phyloP scores from a whole-genome alignment of 2,888 invertebrate genomes.

The Pherbina coryleti region DNA sequence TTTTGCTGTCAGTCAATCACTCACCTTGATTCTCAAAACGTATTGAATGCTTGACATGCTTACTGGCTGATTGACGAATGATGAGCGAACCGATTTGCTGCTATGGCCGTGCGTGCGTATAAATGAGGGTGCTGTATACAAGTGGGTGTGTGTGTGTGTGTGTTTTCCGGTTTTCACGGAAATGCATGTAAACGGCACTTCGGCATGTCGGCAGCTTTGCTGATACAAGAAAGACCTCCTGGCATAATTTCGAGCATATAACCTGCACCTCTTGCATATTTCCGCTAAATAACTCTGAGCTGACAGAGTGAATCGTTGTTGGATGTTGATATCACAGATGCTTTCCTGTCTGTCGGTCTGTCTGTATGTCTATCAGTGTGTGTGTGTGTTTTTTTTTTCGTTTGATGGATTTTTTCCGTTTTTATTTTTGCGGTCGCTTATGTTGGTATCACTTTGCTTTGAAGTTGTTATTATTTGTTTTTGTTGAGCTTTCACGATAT shows the following conservation, averaged over 20 bases:
- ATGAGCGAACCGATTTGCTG: background rate
- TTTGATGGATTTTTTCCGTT: background rate
- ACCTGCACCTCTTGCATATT: background rate
- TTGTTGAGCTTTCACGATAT: conserved; percentile 37
- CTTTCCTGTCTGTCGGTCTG: background rate
- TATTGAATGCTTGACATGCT: background rate
- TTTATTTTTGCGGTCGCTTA: background rate
- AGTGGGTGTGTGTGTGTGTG: too few species aligned
- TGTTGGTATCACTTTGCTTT: background rate
- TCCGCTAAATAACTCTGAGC: background rate
- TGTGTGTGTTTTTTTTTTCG: background rate
- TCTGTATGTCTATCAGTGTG: background rate
- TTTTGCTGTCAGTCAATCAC: background rate
- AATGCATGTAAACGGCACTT: too few species aligned
- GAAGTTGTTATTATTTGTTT: background rate
- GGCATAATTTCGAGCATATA: background rate
- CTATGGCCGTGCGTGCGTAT: too few species aligned
- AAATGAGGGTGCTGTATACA: too few species aligned
- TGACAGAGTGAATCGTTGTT: too few species aligned
- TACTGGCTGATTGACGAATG: conserved; percentile 15
- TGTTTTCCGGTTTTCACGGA: too few species aligned
- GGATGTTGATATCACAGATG: background rate
- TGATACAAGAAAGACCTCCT: background rate
- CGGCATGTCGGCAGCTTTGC: background rate
- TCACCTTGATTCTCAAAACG: background rate